Evolutionary conservation across 2,888 invertebrate genomes (phyloP), one percentile per base, ranked within the genome.

Genomic region (Hirtodrosophila cameraria): DNA sequence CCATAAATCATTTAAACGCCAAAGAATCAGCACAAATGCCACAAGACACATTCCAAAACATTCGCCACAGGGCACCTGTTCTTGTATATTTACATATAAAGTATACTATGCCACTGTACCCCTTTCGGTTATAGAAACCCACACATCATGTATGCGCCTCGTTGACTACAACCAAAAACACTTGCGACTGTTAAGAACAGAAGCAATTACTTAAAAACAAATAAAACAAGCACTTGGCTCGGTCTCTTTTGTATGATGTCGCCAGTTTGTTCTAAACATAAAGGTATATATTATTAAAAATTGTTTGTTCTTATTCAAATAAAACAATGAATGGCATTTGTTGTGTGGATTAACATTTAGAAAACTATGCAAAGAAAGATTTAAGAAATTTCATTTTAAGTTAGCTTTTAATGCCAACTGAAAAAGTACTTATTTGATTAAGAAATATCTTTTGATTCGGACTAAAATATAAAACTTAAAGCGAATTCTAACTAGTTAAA

Each of bases 1-100:
- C 62, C 70, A 83, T 80, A 80, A 86, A 80, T 86, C 84, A 70
- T 59, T 70, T 59, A 48, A 55, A 64, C 59, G 59, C 54, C 50
- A 61, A 67, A 52, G 27, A 12, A 50, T 38, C 45, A 42, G 8
- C 36, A 3, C 35, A 38, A 42, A 41, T 25, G 13, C 25, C 55
- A 23, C 50, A 42, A 60, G n/a, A n/a, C n/a, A n/a, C n/a, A 43
- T 43, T 35, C 67, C 49, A 43, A 20, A 50, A 16, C 28, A 63
- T 41, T 59, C 15, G 33, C 31, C 43, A 41, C 52, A 52, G 43
- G 42, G 54, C 74, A 70, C 74, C 68, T 68, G 55, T 46, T 50
- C 28, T 8, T 11, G 50, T 61, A 67, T 70, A 67, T 70, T 70
- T 61, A 70, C 68, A 61, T 73, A 52, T 36, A 52, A 52, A 67